Evolutionary conservation across 2,113 vertebrate genomes (phyloP).

Genomic region (Pseudopodoces humilis): DNA sequence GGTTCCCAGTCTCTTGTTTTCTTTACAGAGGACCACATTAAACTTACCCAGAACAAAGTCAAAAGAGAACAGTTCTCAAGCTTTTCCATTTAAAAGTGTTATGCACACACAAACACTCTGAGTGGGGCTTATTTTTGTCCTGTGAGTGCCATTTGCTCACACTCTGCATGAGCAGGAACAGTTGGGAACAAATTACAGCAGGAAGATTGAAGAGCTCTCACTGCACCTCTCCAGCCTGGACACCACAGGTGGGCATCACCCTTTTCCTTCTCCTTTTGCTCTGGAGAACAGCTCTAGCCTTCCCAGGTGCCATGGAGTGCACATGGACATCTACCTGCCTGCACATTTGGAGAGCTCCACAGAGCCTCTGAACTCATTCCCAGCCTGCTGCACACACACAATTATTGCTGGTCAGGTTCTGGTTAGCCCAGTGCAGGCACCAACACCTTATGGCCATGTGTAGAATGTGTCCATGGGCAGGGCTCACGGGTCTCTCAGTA

Average conservation of each 20-base stretch:
- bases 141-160: background rate
- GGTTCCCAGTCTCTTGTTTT: slow-evolving; percentile 44
- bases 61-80: slow-evolving; percentile 34
- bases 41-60: background rate
- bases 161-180: background rate
- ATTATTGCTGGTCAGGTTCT: background rate
- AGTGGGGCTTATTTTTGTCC: background rate
- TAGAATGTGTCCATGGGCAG: background rate
- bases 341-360: background rate
- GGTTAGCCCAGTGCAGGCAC: no score
- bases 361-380: rapidly evolving
- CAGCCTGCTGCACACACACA: background rate
- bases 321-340: background rate
- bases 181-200: background rate
- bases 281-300: background rate
- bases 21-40: slow-evolving; percentile 36
- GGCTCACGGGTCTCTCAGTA: background rate
- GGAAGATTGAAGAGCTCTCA: background rate
- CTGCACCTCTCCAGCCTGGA: background rate
- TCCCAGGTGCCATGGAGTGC: background rate
- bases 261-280: background rate
- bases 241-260: background rate
- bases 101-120: background rate
- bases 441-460: rapidly evolving
- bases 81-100: background rate